Percentiles rank a stretch among this genome's conserved stretches.
Evolutionary conservation across 1,140 invertebrate species (phyloP).

Genomic region (Leguminivora glycinivorella): DNA sequence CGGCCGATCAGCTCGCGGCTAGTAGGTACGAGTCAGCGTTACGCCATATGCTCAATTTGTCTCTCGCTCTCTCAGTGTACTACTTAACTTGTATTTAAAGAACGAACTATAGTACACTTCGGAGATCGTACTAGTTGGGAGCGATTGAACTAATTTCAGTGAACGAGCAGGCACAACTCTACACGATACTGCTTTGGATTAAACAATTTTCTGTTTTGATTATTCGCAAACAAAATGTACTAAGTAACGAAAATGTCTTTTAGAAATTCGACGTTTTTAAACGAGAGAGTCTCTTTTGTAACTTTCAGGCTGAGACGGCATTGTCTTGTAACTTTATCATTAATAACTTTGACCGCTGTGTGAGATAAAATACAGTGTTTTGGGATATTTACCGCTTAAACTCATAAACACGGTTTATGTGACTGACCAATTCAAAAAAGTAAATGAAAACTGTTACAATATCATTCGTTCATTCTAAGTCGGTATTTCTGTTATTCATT

Average conservation of each 20-base stretch:
- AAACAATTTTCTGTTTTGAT: neutral
- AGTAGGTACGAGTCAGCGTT: too few relatives aligned
- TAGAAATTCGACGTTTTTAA: neutral
- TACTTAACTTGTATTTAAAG: too few relatives aligned
- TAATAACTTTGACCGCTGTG: neutral
- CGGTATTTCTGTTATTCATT: too few relatives aligned
- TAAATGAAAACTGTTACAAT: too few relatives aligned
- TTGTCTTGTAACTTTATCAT: constrained; percentile 17
- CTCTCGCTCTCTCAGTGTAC: too few relatives aligned
- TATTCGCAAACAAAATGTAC: neutral
- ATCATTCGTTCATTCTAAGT: too few relatives aligned
- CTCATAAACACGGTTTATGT: neutral
- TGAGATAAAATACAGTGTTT: neutral
- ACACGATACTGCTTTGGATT: neutral
- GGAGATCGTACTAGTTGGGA: too few relatives aligned
- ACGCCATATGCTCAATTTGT: too few relatives aligned
- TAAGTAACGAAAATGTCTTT: neutral
- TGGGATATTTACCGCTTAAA: neutral
- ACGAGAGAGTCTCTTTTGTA: neutral
- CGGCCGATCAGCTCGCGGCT: too few relatives aligned
- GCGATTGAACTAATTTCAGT: too few relatives aligned
- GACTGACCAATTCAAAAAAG: too few relatives aligned
- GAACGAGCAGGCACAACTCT: neutral
- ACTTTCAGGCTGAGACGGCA: neutral
- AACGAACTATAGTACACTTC: too few relatives aligned